Evolutionary conservation across 2,797 vertebrate genomes (phyloP).

Genomic region (Spinus olivaceus): DNA sequence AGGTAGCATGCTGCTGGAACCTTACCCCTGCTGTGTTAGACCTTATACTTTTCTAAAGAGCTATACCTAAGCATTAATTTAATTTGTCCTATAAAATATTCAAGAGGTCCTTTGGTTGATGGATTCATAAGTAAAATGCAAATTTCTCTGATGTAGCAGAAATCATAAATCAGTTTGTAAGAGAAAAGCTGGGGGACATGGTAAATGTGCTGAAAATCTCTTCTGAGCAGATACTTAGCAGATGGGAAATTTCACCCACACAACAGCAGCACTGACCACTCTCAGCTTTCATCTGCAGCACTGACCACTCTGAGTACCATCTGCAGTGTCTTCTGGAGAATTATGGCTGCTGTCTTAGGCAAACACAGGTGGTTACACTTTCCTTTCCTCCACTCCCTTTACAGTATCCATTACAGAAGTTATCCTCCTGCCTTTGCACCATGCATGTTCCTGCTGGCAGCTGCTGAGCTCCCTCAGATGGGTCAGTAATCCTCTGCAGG

Average conservation of each 20-base stretch:
- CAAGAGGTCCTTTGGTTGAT: not conserved
- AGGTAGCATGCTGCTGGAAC: not conserved
- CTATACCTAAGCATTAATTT: not conserved
- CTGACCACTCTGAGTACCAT: not conserved
- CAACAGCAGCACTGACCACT: not conserved
- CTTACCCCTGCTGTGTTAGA: not conserved
- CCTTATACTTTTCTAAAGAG: not conserved
- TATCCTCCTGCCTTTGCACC: not conserved
- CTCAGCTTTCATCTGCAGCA: not conserved
- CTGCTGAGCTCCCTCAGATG: not conserved
- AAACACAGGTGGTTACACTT: not conserved
- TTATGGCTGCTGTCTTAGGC: not conserved
- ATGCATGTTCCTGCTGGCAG: not conserved
- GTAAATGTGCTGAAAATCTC: not conserved
- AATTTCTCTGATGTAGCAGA: not conserved
- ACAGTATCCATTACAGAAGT: not conserved
- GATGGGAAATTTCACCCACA: not conserved
- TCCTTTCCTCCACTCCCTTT: not conserved
- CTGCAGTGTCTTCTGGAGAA: not conserved
- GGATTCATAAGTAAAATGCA: not conserved
- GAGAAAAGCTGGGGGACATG: not conserved
- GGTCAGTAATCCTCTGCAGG: not conserved
- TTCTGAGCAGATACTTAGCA: not conserved
- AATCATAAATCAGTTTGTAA: not conserved
- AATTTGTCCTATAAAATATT: not conserved